Conservation (phyloP, 2,797 vertebrate species). For the Pangasius macronema region DNA sequence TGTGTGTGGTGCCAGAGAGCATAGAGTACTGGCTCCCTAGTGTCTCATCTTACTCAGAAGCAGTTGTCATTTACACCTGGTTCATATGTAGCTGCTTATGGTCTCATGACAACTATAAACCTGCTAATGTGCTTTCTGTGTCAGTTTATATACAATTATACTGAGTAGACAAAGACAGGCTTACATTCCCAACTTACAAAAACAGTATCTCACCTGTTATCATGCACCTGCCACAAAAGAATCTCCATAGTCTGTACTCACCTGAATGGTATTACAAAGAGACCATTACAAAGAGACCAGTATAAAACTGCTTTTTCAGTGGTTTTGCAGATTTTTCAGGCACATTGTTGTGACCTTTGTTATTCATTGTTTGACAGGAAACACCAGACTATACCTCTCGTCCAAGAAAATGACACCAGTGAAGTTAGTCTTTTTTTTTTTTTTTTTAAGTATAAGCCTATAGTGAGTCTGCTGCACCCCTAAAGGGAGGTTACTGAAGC, state of each 20-base stretch:
- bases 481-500: background rate
- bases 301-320: constrained; percentile 1
- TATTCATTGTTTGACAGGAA: constrained; percentile 18
- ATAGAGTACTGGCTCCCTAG: constrained; percentile 22
- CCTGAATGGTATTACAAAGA: background rate
- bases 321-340: constrained; percentile 12
- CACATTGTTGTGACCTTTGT: constrained; percentile 29
- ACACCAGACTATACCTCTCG: constrained; percentile 32
- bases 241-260: background rate
- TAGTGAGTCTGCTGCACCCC: background rate
- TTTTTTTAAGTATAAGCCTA: background rate
- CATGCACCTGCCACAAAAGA: background rate
- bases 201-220: background rate
- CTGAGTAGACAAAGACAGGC: background rate
- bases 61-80: constrained; percentile 41
- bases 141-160: background rate
- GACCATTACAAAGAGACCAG: no score
- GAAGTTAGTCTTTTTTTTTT: constrained; percentile 22
- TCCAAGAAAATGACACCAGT: constrained; percentile 31
- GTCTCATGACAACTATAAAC: background rate
- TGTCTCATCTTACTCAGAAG: constrained; percentile 39
- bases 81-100: constrained; percentile 20
- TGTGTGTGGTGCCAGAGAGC: constrained; percentile 17
- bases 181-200: background rate
- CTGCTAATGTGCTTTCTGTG: background rate